A percentile compares a stretch with the other conserved stretches of the same genome.
Conservation (phyloP, 2,113 vertebrate genomes). For the Cacatua alba region DNA sequence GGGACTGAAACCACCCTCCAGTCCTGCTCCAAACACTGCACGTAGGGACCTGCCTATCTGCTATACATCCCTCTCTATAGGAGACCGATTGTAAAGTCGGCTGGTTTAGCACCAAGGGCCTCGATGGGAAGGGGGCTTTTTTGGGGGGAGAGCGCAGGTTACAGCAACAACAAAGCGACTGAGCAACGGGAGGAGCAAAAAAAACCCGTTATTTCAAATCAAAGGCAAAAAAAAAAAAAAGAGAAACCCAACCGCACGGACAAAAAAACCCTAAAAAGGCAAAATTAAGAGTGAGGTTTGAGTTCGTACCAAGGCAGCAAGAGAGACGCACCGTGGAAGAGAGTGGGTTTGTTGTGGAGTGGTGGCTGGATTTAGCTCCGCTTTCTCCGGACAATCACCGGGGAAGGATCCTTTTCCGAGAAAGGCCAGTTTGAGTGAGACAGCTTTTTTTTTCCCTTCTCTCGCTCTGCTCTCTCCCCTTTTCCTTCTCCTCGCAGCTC, state of each 20-base stretch:
- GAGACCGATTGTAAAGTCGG: neutral
- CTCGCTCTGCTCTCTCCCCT: conserved; percentile 62
- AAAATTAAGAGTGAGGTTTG: conserved; percentile 61
- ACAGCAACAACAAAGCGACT: conserved; percentile 30
- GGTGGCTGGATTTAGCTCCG: conserved; percentile 68
- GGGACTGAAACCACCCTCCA: neutral
- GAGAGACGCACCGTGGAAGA: conserved; percentile 67
- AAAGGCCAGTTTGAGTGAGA: conserved; percentile 74
- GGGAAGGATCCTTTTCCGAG: conserved; percentile 70
- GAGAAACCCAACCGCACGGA: neutral
- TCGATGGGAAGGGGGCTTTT: neutral
- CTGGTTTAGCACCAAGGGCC: conserved; percentile 25
- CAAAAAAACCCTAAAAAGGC: neutral
- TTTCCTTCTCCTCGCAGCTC: conserved; percentile 74
- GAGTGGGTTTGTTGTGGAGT: conserved; percentile 64
- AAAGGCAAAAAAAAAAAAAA: conserved; percentile 41
- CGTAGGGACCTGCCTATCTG: neutral
- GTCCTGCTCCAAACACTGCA: neutral
- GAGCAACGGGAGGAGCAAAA: conserved; percentile 51
- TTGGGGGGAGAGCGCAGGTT: neutral
- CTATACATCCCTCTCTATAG: neutral
- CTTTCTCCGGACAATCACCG: conserved; percentile 68
- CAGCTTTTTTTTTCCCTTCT: conserved; percentile 63
- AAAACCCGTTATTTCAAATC: conserved; percentile 45
- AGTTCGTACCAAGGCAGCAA: conserved; percentile 70